Base-by-base conservation (phyloP, 2,797 vertebrate genomes). In the Vespertilio murinus region DNA sequence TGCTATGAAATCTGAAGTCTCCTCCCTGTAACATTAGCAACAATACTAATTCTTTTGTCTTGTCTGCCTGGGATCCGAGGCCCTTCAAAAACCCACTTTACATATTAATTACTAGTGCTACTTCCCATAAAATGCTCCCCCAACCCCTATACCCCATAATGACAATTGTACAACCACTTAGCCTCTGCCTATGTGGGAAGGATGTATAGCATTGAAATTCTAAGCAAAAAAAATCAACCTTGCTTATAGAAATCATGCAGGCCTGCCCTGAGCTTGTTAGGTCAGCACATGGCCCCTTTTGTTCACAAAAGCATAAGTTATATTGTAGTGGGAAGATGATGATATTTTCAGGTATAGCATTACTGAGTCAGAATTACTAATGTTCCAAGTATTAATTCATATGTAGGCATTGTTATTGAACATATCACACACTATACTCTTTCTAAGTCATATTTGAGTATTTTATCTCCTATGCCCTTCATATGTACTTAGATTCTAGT, bases 141-240 rank as follows among this genome's bases (percentile, higher is more conserved):
- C 3, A 8, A 10, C 8, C 56, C 78, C 52, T 77, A 42, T 30
- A 54, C 84, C 12, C 22, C 38, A 6, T 87, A 88, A 18, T 33
- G 10, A 49, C n/a, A 95, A 11, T 16, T 94, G 22, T 70, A 35
- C 6, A 88, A 90, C 38, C 8, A 6, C 14, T 81, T 54, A 81
- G 38, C 28, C 22, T 95, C 42, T 90, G 25, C 77, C 93, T 67
- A 87, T 52, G 59, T 91, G 22, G 30, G 59, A 13, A 95, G 17
- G 4, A 47, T 74, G 18, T 22, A 74, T 5, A 82, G 23, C 86
- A 94, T 79, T 90, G 54, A 88, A 94, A 91, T 49, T 71, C n/a
- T 93, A 59, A 93, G 70, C 65, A 91, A 73, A 91, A 73, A 91
- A 81, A 49, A n/a, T 22, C 65, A 61, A 35, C 5, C n/a, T 47